Evolutionary conservation across 2,888 invertebrate species (phyloP).

Genomic region (Eristalis pertinax): DNA sequence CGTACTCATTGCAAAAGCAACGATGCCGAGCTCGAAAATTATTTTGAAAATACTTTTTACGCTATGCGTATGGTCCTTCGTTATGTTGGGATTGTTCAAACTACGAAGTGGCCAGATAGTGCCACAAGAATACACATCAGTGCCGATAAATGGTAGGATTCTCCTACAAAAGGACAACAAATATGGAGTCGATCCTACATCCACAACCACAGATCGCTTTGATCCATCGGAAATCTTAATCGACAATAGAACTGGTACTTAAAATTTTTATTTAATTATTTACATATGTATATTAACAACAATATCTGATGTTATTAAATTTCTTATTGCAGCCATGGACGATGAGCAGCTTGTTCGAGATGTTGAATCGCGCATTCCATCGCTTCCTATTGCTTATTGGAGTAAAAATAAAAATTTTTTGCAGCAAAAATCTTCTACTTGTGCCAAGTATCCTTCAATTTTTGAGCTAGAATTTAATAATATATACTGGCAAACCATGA

Average conservation of each 20-base stretch:
- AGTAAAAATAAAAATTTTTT: conserved; percentile 87
- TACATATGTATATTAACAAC: not conserved
- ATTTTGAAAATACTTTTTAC: conserved; percentile 81
- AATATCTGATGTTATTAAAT: not conserved
- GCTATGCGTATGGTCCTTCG: conserved; percentile 81
- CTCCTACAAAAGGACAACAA: conserved; percentile 80
- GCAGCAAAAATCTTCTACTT: conserved; percentile 85
- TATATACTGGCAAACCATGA: conserved; percentile 94
- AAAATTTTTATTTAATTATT: not conserved
- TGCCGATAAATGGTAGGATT: conserved; percentile 80
- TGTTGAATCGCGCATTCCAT: conserved; percentile 90
- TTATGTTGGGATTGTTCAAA: conserved; percentile 81
- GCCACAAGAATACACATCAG: conserved; percentile 79
- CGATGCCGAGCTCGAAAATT: conserved; percentile 80
- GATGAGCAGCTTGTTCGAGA: conserved; percentile 90
- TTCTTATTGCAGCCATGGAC: conserved; percentile 78
- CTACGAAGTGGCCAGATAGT: conserved; percentile 80
- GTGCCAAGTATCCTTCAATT: conserved; percentile 93
- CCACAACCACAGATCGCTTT: conserved; percentile 81
- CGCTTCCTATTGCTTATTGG: conserved; percentile 93
- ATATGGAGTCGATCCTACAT: conserved; percentile 79
- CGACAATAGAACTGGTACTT: conserved; percentile 81
- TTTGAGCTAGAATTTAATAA: conserved; percentile 96
- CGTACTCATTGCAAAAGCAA: not conserved
- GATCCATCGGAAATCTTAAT: conserved; percentile 81